Evolutionary conservation across 2,888 invertebrate species (phyloP), one percentile per base, ranked within the genome.

Genomic region (Azorinus chamasolen): DNA sequence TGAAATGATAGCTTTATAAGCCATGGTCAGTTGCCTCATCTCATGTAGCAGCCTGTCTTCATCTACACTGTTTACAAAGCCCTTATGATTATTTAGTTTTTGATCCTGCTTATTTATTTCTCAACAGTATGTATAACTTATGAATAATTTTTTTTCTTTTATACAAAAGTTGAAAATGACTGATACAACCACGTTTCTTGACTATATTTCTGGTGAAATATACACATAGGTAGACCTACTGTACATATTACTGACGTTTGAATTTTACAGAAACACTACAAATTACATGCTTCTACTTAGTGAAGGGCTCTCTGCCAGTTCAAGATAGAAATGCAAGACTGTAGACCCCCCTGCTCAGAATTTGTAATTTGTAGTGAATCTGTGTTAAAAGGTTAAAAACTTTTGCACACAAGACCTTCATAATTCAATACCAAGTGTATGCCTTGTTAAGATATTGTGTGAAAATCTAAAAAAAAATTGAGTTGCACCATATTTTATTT

Each of bases 151-250:
- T n/a, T n/a, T n/a, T n/a, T n/a, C n/a, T n/a, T n/a, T n/a, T n/a
- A n/a, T n/a, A n/a, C n/a, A n/a, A n/a, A n/a, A n/a, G n/a, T n/a
- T n/a, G 5, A 32, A 32, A 32, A 32, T 32, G 32, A 10, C 32
- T 32, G n/a, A n/a, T n/a, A n/a, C n/a, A n/a, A n/a, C n/a, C n/a
- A n/a, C n/a, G n/a, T n/a, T n/a, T n/a, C n/a, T n/a, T n/a, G n/a
- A 41, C 41, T 12, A 41, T 12, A 50, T 61, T 54, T 62, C 69
- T 59, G 43, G 69, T 46, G 18, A 54, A 69, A 69, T 61, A 53
- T 62, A 39, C 62, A 62, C 69, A 61, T 59, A 20, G 48, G 43
- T 61, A 46, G 54, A 20, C 18, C 14, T 22, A 50, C 50, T 50
- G 50, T 50, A 50, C 3, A 50, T 50, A 50, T 50, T 50, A 20